Base-by-base conservation (phyloP, 2,888 invertebrate genomes). In the Tanypteryx hageni region DNA sequence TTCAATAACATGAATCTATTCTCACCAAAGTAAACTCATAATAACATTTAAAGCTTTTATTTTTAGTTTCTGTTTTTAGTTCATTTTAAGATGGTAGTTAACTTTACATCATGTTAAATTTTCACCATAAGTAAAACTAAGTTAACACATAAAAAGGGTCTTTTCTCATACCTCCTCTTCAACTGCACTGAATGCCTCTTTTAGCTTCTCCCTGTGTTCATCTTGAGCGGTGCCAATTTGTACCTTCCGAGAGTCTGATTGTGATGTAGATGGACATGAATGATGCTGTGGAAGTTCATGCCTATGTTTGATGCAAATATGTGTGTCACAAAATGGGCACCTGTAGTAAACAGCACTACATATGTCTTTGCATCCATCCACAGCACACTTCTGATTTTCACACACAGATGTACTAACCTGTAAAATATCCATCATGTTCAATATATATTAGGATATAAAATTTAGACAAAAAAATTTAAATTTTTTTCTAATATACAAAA, bases 301-400 rank as follows among this genome's bases (percentile, higher is more conserved):
- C n/a, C 89, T 89, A 27, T 89, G 89, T 16, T 68, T 61, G 16
- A 89, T n/a, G n/a, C 89, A 89, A 68, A 89, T 31, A 44, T 31
- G 68, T 44, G 89, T 64, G 44, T 64, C 89, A 89, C 89, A 89
- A 10, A 13, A 89, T 10, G 22, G n/a, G n/a, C 89, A 89, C 13
- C 31, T n/a, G 27, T 64, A 44, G n/a, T 68, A 64, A 13, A 89
- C 89, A 0, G 89, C n/a, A 64, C 64, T 64, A 16, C 44, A 44
- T 13, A 5, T 61, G 44, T 64, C 64, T 89, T 89, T 61, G 16
- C 89, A 89, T 4, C 89, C 89, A 9, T n/a, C 14, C 18, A 89
- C 13, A 4, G 64, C 18, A 31, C 89, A 89, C 11, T 89, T 89
- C 18, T 44, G 22, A 3, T 27, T 27, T 18, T 11, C 22, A 76